Evolutionary conservation across 2,113 vertebrate genomes (phyloP).

Genomic region (Grus americana): DNA sequence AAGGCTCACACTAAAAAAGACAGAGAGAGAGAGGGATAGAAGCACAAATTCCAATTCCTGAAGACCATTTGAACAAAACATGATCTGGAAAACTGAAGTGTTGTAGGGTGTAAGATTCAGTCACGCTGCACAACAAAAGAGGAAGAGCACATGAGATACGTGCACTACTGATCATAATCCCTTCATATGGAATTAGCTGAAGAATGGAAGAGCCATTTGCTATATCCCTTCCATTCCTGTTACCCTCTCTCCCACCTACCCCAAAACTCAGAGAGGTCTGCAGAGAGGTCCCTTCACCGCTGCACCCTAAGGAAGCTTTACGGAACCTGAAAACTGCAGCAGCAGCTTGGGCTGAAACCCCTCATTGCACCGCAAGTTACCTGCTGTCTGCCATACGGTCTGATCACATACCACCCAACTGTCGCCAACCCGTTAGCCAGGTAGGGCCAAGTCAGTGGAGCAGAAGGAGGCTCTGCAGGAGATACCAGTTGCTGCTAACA

Average conservation of each 20-base stretch:
- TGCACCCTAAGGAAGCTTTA: background rate
- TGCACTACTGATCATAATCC: background rate
- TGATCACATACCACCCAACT: background rate
- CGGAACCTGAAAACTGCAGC: background rate
- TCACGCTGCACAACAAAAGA: background rate
- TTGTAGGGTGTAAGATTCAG: background rate
- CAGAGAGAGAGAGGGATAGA: background rate
- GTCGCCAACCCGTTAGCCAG: background rate
- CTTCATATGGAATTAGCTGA: background rate
- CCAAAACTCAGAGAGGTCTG: background rate
- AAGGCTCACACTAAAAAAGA: background rate
- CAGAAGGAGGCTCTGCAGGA: background rate
- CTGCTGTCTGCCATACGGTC: background rate
- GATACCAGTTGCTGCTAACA: background rate
- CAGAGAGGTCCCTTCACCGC: background rate
- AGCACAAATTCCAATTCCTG: background rate
- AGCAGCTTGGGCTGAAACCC: background rate
- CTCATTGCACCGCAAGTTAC: rapidly evolving
- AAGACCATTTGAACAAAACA: background rate
- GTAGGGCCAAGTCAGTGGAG: background rate
- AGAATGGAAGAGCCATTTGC: background rate
- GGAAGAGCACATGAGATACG: rapidly evolving
- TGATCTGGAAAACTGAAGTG: background rate
- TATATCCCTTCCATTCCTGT: background rate
- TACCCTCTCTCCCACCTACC: background rate